Percentiles rank a stretch among this genome's conserved stretches.
phyloP scores from a whole-genome alignment of 2,113 vertebrate genomes.

The Progne subis region DNA sequence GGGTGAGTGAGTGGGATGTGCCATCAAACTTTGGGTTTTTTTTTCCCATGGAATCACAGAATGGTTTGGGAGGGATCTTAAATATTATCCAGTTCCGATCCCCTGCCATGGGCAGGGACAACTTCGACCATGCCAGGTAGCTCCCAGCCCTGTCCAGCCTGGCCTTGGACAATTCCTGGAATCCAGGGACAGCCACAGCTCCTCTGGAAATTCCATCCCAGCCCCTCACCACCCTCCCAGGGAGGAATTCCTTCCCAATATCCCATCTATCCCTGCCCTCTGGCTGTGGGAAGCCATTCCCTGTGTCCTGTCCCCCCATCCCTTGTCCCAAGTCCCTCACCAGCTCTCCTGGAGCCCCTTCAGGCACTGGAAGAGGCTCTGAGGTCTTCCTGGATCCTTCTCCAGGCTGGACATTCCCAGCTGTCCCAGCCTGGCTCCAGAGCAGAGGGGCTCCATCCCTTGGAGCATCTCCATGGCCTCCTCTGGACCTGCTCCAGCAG shows the following conservation, averaged over 20 bases:
- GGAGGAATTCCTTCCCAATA: neutral
- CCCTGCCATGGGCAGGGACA: neutral
- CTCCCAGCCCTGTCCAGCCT: rapidly evolving
- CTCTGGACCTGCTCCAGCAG: rapidly evolving
- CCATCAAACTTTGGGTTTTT: rapidly evolving
- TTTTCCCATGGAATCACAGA: neutral
- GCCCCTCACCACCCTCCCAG: rapidly evolving
- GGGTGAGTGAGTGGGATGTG: neutral
- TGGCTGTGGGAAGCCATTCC: neutral
- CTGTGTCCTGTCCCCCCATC: neutral
- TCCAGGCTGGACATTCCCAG: neutral
- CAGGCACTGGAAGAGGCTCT: neutral
- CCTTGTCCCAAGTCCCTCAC: neutral
- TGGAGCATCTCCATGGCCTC: rapidly evolving
- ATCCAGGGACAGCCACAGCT: neutral
- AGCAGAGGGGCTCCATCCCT: neutral
- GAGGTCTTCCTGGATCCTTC: rapidly evolving
- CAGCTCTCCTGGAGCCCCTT: neutral
- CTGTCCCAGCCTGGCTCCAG: neutral
- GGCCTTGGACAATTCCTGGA: neutral
- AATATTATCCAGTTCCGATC: neutral
- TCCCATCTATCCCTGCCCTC: neutral
- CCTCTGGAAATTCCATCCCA: neutral
- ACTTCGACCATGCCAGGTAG: rapidly evolving
- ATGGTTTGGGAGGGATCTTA: neutral